phyloP scores from a whole-genome alignment of 2,797 vertebrate species.

The Ispidina picta region DNA sequence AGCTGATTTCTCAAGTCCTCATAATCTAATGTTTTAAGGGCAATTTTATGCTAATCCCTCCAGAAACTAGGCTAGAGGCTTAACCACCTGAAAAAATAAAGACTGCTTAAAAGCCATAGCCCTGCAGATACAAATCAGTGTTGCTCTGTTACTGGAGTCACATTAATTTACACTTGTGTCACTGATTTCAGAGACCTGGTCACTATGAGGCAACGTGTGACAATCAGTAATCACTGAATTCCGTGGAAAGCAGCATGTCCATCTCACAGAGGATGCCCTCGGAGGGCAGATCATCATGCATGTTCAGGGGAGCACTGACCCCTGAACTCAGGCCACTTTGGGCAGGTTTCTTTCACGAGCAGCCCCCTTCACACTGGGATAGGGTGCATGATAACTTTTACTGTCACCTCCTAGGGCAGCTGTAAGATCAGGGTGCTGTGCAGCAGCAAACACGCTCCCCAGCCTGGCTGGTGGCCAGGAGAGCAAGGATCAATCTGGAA shows the following conservation, averaged over 20 bases:
- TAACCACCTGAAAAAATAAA: background rate
- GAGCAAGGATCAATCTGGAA: background rate
- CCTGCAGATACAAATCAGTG: background rate
- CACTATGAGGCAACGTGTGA: background rate
- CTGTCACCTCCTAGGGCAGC: background rate
- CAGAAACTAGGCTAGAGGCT: background rate
- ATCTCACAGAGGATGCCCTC: background rate
- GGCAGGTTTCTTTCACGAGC: background rate
- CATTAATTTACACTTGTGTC: background rate
- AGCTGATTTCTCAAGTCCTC: conserved; percentile 33
- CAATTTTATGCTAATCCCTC: conserved; percentile 17
- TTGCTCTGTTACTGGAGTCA: background rate
- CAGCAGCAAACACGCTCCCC: background rate
- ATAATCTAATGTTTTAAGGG: conserved; percentile 17
- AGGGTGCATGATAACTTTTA: background rate
- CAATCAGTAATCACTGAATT: background rate
- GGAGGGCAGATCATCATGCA: background rate
- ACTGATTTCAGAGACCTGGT: background rate
- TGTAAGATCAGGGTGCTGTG: background rate
- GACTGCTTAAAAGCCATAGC: background rate
- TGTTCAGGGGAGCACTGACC: background rate
- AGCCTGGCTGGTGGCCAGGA: background rate
- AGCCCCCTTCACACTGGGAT: background rate
- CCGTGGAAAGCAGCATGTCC: background rate
- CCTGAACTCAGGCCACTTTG: fast-evolving